Evolutionary conservation across 2,797 vertebrate species (phyloP).

Genomic region (Esox lucius): DNA sequence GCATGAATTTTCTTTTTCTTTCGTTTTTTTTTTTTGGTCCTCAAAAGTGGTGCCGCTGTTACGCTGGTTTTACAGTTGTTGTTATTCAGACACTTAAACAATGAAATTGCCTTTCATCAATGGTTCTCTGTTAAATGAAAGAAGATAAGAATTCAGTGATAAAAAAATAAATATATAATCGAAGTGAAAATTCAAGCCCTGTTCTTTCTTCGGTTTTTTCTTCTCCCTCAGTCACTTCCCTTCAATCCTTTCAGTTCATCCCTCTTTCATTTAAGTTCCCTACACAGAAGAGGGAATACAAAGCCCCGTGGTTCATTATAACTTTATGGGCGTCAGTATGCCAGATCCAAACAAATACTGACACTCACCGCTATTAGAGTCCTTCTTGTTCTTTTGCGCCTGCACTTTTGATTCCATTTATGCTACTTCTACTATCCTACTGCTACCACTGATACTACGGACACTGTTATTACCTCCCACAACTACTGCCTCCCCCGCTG

Average conservation of each 20-base stretch:
- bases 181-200: background rate
- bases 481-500: background rate
- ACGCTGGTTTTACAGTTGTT: background rate
- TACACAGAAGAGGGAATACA: background rate
- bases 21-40: background rate
- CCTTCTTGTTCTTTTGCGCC: background rate
- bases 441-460: background rate
- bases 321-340: background rate
- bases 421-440: background rate
- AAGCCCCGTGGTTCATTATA: background rate
- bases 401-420: background rate
- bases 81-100: background rate
- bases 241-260: no score
- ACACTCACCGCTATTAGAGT: background rate
- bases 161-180: background rate
- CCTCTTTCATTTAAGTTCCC: background rate
- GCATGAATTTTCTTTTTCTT: background rate
- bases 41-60: background rate
- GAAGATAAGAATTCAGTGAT: background rate
- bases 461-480: background rate
- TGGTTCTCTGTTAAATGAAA: background rate
- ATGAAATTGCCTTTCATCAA: background rate
- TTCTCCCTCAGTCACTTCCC: background rate
- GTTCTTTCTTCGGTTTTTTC: background rate
- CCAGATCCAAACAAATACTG: background rate